Evolutionary conservation across 2,113 vertebrate species (phyloP), one percentile per base, ranked within the genome.

Genomic region (Daphoenositta chrysoptera): DNA sequence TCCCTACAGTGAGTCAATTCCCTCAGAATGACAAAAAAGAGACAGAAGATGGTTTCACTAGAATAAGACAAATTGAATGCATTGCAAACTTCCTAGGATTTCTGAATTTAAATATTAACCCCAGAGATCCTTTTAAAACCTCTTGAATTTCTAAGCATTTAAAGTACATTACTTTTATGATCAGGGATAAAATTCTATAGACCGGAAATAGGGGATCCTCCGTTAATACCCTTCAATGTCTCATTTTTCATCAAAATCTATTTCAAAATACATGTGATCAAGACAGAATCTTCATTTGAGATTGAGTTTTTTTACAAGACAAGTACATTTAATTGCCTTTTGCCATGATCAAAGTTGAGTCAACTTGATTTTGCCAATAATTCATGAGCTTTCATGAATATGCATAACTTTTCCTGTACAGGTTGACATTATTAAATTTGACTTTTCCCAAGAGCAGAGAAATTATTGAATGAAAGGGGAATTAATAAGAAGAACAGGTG

Each of bases 361-460:
- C 61, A 11, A 83, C 94, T 97, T 23, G 54, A 95, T 90, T 96
- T 91, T 95, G 89, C 90, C 94, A 98, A 93, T 97, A 98, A 97
- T 97, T 98, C 87, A 94, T 87, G 89, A 96, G 54, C 53, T 58
- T 45, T 87, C 70, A 97, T 97, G 93, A 98, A 97, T 97, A 97
- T 97, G 82, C 91, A 97, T 91, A 58, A 13, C 54, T 18, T 81
- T 44, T 94, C 91, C 95, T 96, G 60, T 68, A 60, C 50, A 78
- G 63, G 58, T 73, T 90, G 82, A 77, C 45, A 83, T 96, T 96
- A 97, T 97, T 97, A 96, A 96, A 97, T 95, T 83, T 89, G 28
- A 30, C 90, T 96, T 97, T 95, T 90, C 83, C 79, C 92, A 82
- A 73, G 39, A 97, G 81, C 51, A 94, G 37, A 64, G 57, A 95